Evolutionary conservation across 2,113 vertebrate genomes (phyloP).

Genomic region (Litocranius walleri): DNA sequence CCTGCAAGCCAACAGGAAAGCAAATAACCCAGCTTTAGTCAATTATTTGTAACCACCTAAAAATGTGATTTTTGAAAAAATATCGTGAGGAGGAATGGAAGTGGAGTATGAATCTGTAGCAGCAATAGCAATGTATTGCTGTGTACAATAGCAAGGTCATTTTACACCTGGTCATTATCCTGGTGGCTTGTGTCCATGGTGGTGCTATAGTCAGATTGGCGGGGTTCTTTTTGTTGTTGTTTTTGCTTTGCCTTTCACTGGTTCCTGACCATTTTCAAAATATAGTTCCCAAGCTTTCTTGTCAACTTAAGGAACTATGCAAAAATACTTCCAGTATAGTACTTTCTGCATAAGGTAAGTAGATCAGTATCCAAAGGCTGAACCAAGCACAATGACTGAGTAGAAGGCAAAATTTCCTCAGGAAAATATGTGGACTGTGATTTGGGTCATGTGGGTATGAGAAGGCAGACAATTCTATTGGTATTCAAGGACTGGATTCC

Average conservation of each 20-base stretch:
- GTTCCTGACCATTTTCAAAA: not conserved
- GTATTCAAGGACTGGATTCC: not conserved
- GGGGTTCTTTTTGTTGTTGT: not conserved
- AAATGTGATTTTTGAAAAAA: not conserved
- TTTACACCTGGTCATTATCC: not conserved
- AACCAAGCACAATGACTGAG: not conserved
- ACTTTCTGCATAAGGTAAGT: not conserved
- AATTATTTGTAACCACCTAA: not conserved
- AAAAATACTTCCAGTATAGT: not conserved
- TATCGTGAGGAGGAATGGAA: not conserved
- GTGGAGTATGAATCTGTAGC: not conserved
- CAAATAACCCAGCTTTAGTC: not conserved
- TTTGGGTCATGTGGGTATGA: not conserved
- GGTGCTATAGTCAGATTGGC: not conserved
- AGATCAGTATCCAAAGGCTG: not conserved
- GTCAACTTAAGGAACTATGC: not conserved
- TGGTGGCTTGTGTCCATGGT: not conserved
- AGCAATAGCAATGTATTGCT: not conserved
- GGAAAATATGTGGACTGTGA: not conserved
- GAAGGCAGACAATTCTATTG: not conserved
- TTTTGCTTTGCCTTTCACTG: not conserved
- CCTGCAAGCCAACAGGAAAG: accelerated
- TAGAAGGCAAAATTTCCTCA: not conserved
- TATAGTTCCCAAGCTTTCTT: not conserved
- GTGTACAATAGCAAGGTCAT: not conserved